Evolutionary conservation across 1,140 invertebrate genomes (phyloP), one percentile per base, ranked within the genome.

Genomic region (Ips nitidus): DNA sequence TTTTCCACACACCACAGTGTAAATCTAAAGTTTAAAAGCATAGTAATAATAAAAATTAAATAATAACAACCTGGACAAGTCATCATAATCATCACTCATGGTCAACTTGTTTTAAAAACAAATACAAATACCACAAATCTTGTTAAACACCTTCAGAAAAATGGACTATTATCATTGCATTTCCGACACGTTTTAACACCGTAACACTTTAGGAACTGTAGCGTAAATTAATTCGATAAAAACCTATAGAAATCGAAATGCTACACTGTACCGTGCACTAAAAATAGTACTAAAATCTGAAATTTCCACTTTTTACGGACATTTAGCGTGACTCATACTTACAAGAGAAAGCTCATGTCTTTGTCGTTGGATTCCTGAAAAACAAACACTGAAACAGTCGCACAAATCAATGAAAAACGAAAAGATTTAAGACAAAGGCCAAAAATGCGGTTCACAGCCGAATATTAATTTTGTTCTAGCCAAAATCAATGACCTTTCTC

Each of bases 341-440:
- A 81, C 80, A 81, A 81, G 69, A 81, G 76, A 75, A 81, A 81
- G 76, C 80, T 81, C 80, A 81, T 81, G 41, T 45, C 6, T 70
- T 37, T 3, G 56, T 37, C n/a, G n/a, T 55, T 55, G 2, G 1
- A 55, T 38, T 36, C 45, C n/a, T 5, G n/a, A 47, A 47, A n/a
- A 47, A 47, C 45, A 66, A 61, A 41, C 42, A 45, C 41, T 37
- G 38, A 52, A 59, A 43, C n/a, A 66, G 2, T 7, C 8, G 47
- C 4, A 53, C 4, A 50, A 36, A 57, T 38, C 41, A 47, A 39
- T 8, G 37, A 57, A 66, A 41, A 41, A 53, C 22, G 22, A 22
- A 22, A 22, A 22, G 22, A 22, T 22, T 22, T 22, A 22, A 22
- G 22, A 22, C 22, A 22, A 22, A 22, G 22, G 22, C 22, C 22